Conservation (phyloP, 2,113 vertebrate species). For the Pteronura brasiliensis region DNA sequence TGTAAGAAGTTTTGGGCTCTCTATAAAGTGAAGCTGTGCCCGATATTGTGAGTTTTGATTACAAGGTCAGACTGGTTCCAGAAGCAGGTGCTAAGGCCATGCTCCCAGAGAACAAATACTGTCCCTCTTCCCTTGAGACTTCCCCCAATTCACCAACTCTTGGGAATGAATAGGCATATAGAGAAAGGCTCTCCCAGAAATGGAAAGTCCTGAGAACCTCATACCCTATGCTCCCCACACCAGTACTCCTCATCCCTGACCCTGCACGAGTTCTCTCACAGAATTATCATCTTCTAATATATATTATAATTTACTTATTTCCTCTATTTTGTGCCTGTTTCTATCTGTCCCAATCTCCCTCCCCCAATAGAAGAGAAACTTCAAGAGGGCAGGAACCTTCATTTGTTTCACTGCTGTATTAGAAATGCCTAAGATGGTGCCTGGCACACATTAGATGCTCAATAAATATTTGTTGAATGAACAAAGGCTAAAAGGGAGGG, state of each 20-base stretch:
- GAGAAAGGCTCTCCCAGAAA: neutral
- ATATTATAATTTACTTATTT: neutral
- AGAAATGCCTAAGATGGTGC: neutral
- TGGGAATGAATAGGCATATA: neutral
- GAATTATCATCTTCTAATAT: neutral
- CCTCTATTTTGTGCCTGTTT: neutral
- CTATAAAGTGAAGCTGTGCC: neutral
- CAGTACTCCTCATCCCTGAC: neutral
- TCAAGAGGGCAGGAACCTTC: neutral
- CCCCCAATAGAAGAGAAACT: neutral
- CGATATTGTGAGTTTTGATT: neutral
- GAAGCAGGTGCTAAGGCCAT: neutral
- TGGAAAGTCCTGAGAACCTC: neutral
- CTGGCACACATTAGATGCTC: neutral
- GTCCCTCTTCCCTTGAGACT: neutral
- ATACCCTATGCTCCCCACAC: neutral
- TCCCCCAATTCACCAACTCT: neutral
- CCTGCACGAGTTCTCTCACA: neutral
- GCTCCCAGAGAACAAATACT: neutral
- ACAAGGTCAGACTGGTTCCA: neutral
- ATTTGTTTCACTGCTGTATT: neutral
- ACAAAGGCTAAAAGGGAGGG: neutral
- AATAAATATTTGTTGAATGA: neutral
- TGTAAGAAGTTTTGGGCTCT: neutral
- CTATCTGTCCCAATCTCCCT: neutral